phyloP scores from a whole-genome alignment of 37 sponge, comb jelly and placozoan species.

The Ianthella basta region DNA sequence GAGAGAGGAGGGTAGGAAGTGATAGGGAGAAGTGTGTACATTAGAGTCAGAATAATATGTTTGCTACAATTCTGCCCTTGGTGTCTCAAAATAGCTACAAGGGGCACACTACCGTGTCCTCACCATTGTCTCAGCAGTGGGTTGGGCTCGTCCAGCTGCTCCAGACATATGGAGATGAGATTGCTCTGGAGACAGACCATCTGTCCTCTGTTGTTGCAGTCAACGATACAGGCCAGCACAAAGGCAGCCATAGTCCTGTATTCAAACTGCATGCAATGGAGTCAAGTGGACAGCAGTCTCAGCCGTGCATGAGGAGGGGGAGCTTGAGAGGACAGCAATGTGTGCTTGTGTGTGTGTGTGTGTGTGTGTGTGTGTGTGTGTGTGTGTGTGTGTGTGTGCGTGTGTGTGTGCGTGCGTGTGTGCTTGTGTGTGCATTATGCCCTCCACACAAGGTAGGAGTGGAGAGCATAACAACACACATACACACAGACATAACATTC shows the following conservation, averaged over 20 bases:
- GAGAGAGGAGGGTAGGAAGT: too few species aligned
- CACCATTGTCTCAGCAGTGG: conserved; percentile 76
- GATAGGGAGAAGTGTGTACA: too few species aligned
- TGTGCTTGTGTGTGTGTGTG: not conserved
- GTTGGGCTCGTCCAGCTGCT: conserved; percentile 82
- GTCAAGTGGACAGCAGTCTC: not conserved
- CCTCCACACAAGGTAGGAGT: not conserved
- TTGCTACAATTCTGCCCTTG: too few species aligned
- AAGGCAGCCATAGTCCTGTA: conserved; percentile 92
- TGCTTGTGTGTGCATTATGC: not conserved
- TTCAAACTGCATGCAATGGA: conserved; percentile 54
- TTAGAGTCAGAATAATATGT: too few species aligned
- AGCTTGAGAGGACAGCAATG: not conserved
- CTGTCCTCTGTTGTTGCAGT: conserved; percentile 80
- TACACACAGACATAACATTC: conserved; percentile 15
- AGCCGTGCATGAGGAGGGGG: not conserved
- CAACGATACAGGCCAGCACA: conserved; percentile 71
- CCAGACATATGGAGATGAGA: conserved; percentile 67
- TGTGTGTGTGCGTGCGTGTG: too few species aligned
- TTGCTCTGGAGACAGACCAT: conserved; percentile 66
- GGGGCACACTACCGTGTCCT: not conserved
- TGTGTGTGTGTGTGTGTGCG: too few species aligned
- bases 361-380: not conserved
- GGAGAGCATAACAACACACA: not conserved
- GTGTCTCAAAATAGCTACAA: not conserved